Evolutionary conservation across 2,797 vertebrate species (phyloP).

Genomic region (Scomberomorus guttatus): DNA sequence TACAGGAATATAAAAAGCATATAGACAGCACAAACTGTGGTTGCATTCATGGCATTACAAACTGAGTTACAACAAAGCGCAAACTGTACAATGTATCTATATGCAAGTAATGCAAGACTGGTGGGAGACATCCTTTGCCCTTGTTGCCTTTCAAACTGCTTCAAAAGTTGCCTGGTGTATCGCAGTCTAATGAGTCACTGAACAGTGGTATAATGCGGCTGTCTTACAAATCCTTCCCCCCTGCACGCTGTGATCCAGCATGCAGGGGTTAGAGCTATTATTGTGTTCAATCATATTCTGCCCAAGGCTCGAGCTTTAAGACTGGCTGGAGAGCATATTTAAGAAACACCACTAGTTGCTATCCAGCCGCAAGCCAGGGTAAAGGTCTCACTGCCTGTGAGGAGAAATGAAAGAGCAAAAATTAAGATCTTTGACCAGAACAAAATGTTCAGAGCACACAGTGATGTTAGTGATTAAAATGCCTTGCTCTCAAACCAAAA

Average conservation of each 20-base stretch:
- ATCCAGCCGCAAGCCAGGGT: slow-evolving; percentile 1
- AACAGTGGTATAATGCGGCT: slow-evolving; percentile 21
- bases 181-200: slow-evolving; percentile 31
- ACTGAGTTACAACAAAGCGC: background rate
- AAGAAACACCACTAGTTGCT: slow-evolving; percentile 14
- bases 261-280: slow-evolving; percentile 39
- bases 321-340: slow-evolving; percentile 31
- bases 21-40: background rate
- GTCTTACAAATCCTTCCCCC: slow-evolving; percentile 44
- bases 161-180: slow-evolving; percentile 26
- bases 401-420: background rate
- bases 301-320: slow-evolving; percentile 48
- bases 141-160: slow-evolving; percentile 22
- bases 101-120: background rate
- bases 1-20: slow-evolving; percentile 12
- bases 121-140: background rate
- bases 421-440: background rate
- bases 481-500: no score
- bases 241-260: slow-evolving; percentile 31
- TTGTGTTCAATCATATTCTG: slow-evolving; percentile 44
- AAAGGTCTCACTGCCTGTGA: slow-evolving; percentile 1
- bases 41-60: background rate
- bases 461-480: no score
- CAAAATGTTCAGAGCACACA: no score
- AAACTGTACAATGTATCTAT: background rate